Conservation (phyloP, 2,888 invertebrate species). For the Stenodema calcarata region DNA sequence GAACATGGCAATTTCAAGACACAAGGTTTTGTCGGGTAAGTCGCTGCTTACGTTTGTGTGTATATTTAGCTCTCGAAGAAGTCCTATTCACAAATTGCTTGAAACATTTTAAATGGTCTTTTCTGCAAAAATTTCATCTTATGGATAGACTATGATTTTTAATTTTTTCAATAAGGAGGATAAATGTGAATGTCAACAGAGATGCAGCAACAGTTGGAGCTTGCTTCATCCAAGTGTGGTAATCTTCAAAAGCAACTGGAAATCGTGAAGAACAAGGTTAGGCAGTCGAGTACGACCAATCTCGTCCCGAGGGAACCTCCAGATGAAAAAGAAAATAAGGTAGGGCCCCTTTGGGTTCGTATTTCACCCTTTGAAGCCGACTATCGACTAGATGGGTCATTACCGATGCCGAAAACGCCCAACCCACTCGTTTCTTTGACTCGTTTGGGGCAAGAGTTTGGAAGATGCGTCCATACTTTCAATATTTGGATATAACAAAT, state of each 20-base stretch:
- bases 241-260: constrained; percentile 48
- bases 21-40: constrained; percentile 40
- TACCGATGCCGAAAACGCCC: no score
- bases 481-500: no score
- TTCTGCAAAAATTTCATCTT: no score
- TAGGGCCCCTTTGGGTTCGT: not conserved
- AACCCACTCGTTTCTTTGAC: no score
- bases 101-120: no score
- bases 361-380: not conserved
- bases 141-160: not conserved
- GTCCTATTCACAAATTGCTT: no score
- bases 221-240: constrained; percentile 48
- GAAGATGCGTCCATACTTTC: no score
- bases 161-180: not conserved
- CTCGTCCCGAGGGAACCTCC: not conserved
- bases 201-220: constrained; percentile 51
- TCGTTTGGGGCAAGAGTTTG: no score
- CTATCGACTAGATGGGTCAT: no score
- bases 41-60: not conserved
- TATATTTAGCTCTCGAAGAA: no score
- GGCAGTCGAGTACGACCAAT: constrained; percentile 18
- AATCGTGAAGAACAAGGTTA: constrained; percentile 46
- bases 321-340: constrained; percentile 29
- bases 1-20: constrained; percentile 33
- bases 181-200: not conserved